Evolutionary conservation across 2,888 invertebrate species (phyloP).

Genomic region (Cephus sareptanus): DNA sequence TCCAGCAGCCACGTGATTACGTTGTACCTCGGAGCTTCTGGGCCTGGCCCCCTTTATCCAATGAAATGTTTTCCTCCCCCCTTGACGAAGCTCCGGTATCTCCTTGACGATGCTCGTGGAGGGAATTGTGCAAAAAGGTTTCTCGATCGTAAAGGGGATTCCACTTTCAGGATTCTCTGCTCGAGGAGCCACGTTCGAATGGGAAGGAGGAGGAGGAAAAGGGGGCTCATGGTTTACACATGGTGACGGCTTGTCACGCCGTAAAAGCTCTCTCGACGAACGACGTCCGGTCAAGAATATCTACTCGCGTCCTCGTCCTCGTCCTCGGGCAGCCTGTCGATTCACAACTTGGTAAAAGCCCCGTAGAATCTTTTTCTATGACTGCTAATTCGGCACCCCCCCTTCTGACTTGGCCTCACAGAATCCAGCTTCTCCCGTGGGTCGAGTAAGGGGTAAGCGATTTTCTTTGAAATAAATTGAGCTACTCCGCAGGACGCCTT

Average conservation of each 20-base stretch:
- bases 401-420: neutral
- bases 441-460: slow-evolving; percentile 20
- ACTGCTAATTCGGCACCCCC: slow-evolving; percentile 15
- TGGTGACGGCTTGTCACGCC: slow-evolving; percentile 49
- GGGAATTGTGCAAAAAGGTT: slow-evolving; percentile 30
- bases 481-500: slow-evolving; percentile 15
- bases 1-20: too few relatives aligned
- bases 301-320: slow-evolving; percentile 1
- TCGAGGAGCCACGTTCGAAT: neutral
- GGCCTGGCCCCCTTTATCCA: too few relatives aligned
- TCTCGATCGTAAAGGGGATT: slow-evolving; percentile 39
- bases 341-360: slow-evolving; percentile 40
- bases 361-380: slow-evolving; percentile 19
- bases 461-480: slow-evolving; percentile 37
- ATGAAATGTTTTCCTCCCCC: neutral
- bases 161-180: slow-evolving; percentile 29
- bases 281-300: slow-evolving; percentile 21
- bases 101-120: slow-evolving; percentile 11
- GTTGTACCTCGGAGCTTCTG: too few relatives aligned
- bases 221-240: slow-evolving; percentile 59
- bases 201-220: slow-evolving; percentile 21
- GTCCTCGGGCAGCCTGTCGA: slow-evolving; percentile 29
- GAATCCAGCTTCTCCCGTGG: neutral
- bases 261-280: slow-evolving; percentile 51
- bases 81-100: too few relatives aligned